Evolutionary conservation across 2,113 vertebrate genomes (phyloP).

Genomic region (Erinaceus europaeus): DNA sequence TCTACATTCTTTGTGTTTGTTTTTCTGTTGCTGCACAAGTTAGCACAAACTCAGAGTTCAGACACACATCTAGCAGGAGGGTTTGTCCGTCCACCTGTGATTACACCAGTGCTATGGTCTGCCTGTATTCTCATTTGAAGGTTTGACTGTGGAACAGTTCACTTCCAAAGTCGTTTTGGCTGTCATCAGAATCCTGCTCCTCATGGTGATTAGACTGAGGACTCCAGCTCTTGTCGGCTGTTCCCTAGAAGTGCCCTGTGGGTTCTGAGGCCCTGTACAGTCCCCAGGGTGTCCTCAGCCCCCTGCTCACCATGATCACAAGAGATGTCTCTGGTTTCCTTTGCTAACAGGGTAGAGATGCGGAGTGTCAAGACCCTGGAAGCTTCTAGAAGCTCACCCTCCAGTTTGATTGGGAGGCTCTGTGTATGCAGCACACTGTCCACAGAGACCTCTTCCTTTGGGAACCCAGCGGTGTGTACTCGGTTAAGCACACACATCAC

Average conservation of each 20-base stretch:
- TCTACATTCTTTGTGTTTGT: background rate
- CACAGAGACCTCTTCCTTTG: background rate
- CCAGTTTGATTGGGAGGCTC: background rate
- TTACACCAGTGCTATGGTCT: no score
- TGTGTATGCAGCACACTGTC: background rate
- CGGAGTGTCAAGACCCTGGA: fast-evolving
- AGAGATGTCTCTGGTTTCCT: background rate
- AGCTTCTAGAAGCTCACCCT: background rate
- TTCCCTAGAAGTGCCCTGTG: background rate
- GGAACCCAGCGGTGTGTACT: no score
- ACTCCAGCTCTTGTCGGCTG: background rate
- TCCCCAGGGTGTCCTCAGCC: fast-evolving
- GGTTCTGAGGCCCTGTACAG: background rate
- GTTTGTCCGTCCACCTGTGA: no score
- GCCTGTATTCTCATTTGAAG: background rate
- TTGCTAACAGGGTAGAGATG: background rate
- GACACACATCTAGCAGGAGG: fast-evolving
- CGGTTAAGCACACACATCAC: no score
- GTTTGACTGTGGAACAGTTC: background rate
- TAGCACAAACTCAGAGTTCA: background rate
- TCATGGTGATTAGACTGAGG: background rate
- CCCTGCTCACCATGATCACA: background rate
- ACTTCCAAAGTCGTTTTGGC: background rate
- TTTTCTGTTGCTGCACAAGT: background rate
- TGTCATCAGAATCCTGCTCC: background rate